These are phyloP conservation scores for Diadema setosum DNA, from an alignment of 35 echinoderm and acorn worm species.

Conservation along the genomic window DNA sequence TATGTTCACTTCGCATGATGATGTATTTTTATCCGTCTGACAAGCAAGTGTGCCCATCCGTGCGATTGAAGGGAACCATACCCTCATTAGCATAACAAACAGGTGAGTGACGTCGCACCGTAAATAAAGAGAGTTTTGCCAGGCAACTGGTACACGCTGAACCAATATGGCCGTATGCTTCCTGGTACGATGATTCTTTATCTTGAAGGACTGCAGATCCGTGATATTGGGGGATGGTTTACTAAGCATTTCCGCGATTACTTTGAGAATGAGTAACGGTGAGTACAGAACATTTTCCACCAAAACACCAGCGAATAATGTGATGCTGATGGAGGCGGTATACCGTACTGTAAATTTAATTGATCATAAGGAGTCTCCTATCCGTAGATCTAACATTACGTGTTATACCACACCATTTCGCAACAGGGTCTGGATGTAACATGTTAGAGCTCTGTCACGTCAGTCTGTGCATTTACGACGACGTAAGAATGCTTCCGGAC, in stretches of 20 bases:
- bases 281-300: not conserved
- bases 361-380: too few relatives aligned
- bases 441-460: too few relatives aligned
- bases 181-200: not conserved
- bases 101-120: conserved; percentile 25
- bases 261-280: not conserved
- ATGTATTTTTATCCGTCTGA: too few relatives aligned
- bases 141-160: conserved; percentile 25
- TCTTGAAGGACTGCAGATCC: not conserved
- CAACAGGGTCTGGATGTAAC: too few relatives aligned
- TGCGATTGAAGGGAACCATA: too few relatives aligned
- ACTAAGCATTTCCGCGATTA: not conserved
- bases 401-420: too few relatives aligned
- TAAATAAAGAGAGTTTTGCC: conserved; percentile 53
- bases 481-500: too few relatives aligned
- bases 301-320: too few relatives aligned
- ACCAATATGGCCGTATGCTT: not conserved
- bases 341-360: not conserved
- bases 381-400: not conserved
- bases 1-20: too few relatives aligned
- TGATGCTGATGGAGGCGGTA: not conserved
- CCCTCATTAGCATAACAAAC: conserved; percentile 51
- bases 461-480: too few relatives aligned
- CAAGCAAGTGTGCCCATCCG: too few relatives aligned
- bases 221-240: not conserved